Base-by-base conservation (phyloP, 2,113 vertebrate genomes). In the Xiphophorus maculatus region DNA sequence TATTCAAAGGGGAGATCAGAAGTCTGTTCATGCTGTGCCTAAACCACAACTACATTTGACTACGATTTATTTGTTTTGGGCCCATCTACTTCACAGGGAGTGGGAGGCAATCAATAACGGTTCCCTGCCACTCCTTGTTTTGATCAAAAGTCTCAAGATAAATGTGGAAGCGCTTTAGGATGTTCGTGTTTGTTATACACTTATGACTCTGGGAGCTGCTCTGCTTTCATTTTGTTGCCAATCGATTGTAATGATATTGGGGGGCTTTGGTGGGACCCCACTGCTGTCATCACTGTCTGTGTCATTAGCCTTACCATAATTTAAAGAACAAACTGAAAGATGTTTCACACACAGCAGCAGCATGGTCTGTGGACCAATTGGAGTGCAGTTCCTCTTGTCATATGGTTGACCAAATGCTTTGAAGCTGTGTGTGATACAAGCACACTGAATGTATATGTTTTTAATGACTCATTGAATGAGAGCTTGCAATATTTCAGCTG, bases 1-100 rank as follows among this genome's bases (percentile, higher is more conserved):
- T 87, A 90, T 90, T 91, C 87, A 83, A 80, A 71, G 88, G 87
- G 89, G 86, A 85, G 84, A 91, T 91, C 89, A 93, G 92, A 91
- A 87, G 85, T 89, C 76, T 86, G 65, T 44, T 80, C 88, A 85
- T 76, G 91, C 92, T 87, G 91, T 13, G 90, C 88, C 71, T 88
- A 74, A 37, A 85, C 81, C 89, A 81, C 86, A 90, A 84, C 85
- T 80, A 70, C 83, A 81, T 87, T 90, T 91, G 78, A 89, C 89
- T 91, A 81, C 80, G 74, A 86, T 91, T 89, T 90, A 87, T 91
- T 93, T 91, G 84, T 90, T 87, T 90, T 91, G 82, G 84, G 77
- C 61, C 82, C 73, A 79, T 90, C 80, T 27, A 60, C 74, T 84
- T 85, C 83, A 82, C 63, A 79, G 79, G 67, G 80, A 90, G 74